Conservation (phyloP, 2,888 invertebrate genomes). For the Sinopyrophorus schimmeli region DNA sequence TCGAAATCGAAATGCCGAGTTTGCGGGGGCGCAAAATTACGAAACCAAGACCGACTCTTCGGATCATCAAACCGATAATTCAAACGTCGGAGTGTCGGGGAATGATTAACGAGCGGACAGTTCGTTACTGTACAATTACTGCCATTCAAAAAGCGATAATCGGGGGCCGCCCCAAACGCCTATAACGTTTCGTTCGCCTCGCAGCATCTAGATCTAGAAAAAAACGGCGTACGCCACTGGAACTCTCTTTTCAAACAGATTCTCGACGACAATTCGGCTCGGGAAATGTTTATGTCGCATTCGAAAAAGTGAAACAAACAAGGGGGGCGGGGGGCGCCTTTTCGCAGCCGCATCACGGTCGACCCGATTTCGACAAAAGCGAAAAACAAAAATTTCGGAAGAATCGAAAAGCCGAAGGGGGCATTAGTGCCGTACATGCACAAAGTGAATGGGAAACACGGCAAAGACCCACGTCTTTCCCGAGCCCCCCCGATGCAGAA, state of each 20-base stretch:
- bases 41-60: too few species aligned
- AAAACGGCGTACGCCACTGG: too few species aligned
- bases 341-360: conserved; percentile 22
- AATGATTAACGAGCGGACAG: conserved; percentile 33
- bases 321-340: conserved; percentile 2
- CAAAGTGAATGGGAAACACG: conserved; percentile 45
- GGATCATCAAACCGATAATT: conserved; percentile 13
- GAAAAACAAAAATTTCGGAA: conserved; percentile 7
- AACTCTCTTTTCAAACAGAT: too few species aligned
- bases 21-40: too few species aligned
- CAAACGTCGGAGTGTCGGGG: conserved; percentile 12
- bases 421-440: conserved; percentile 51
- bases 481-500: conserved; percentile 39
- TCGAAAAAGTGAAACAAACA: conserved; percentile 1
- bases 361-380: conserved; percentile 19
- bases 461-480: conserved; percentile 47
- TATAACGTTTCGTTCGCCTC: too few species aligned
- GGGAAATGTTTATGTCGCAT: too few species aligned
- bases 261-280: too few species aligned
- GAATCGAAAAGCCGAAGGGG: conserved; percentile 45
- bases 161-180: conserved; percentile 27
- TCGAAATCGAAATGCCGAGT: too few species aligned
- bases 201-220: too few species aligned
- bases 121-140: conserved; percentile 33
- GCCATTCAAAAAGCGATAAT: conserved; percentile 31